A percentile compares a stretch with the other conserved stretches of the same genome.
These are phyloP conservation scores for Tapera naevia DNA, from an alignment of 2,797 vertebrate species.

Conservation along the genomic window DNA sequence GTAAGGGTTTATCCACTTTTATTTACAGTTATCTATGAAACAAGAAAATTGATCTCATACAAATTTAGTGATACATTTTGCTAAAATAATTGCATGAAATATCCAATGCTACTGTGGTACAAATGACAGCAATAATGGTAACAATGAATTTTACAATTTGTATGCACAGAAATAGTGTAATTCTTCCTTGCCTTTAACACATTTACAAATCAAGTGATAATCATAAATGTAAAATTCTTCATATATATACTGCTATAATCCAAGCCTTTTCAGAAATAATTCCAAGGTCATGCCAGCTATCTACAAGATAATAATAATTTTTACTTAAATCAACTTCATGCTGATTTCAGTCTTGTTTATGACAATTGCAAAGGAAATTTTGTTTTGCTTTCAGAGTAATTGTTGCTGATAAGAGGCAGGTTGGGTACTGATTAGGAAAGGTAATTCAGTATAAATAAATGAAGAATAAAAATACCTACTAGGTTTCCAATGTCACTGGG, in stretches of 20 bases:
- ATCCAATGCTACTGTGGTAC: background rate
- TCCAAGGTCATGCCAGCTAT: background rate
- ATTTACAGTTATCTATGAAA: background rate
- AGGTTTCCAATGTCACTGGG: background rate
- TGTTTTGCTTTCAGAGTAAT: background rate
- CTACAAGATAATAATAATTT: background rate
- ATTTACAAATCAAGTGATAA: background rate
- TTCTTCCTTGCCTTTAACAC: background rate
- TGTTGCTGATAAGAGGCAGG: background rate
- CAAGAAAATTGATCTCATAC: background rate
- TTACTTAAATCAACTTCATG: background rate
- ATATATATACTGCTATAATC: background rate
- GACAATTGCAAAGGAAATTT: background rate
- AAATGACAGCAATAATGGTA: background rate
- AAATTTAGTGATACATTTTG: background rate
- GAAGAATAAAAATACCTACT: background rate
- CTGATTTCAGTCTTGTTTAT: background rate
- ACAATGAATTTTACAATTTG: background rate
- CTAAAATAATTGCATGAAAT: background rate
- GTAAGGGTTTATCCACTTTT: background rate
- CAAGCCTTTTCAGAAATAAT: background rate
- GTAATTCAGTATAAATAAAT: background rate
- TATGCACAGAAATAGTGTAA: background rate
- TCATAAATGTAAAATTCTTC: background rate
- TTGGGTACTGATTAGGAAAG: background rate